Base-by-base conservation (phyloP, 1,140 invertebrate genomes). In the Phenacoccus solenopsis region DNA sequence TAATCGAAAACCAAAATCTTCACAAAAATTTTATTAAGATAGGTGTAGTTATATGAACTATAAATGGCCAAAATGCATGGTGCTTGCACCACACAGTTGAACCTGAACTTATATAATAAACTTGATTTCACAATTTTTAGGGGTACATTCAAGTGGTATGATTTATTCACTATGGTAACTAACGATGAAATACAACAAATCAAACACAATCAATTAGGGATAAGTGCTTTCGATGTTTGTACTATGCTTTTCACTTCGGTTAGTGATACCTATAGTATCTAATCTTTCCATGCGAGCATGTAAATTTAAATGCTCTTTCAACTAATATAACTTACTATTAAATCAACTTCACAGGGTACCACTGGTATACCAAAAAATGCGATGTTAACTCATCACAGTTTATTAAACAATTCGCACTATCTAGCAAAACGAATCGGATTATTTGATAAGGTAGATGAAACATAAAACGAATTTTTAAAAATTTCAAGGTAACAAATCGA, bases 231-330 rank as follows among this genome's bases (percentile, higher is more conserved):
- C 75, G 84, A 86, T 22, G 83, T 86, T 0, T 86, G 84, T 70
- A 88, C 90, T 75, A 87, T 96, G 73, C 91, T 94, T 76, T 94
- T 95, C 73, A 95, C 93, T 0, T 96, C 93, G 0, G 90, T 90
- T 72, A 85, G 85, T 82, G 72, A 61, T 7, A 5, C 1, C 13
- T 22, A 22, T 38, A 13, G 20, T 20, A 67, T 24, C 38, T 67
- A 67, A 67, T n/a, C n/a, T n/a, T n/a, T n/a, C n/a, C n/a, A n/a
- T n/a, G n/a, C n/a, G n/a, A n/a, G n/a, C n/a, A n/a, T n/a, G n/a
- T n/a, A n/a, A 49, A 4, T 49, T 49, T 49, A 32, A n/a, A 32
- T 32, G 30, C 30, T 32, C 30, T n/a, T 32, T 32, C 30, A 82
- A 73, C 56, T 1, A 22, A n/a, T n/a, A n/a, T n/a, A n/a, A n/a